phyloP scores from a whole-genome alignment of 2,888 invertebrate species.

The Microplitis manilae region DNA sequence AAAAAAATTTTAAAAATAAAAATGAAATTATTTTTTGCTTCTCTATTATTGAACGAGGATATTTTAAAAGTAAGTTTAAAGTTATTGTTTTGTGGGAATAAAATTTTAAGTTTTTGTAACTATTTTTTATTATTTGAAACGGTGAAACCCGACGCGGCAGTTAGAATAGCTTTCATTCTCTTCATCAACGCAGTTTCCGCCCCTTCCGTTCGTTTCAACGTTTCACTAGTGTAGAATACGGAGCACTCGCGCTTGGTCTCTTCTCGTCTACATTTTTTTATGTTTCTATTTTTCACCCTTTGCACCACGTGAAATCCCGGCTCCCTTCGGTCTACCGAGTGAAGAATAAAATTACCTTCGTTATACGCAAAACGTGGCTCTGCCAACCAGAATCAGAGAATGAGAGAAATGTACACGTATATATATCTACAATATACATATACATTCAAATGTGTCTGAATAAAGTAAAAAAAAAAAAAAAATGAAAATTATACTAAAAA shows the following conservation, averaged over 20 bases:
- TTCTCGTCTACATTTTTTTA: slow-evolving; percentile 39
- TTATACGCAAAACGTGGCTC: slow-evolving; percentile 67
- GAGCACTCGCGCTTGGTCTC: slow-evolving; percentile 42
- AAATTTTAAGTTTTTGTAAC: neutral
- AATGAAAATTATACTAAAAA: too few relatives aligned
- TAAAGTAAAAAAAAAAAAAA: too few relatives aligned
- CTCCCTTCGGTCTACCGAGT: slow-evolving; percentile 56
- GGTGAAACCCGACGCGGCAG: slow-evolving; percentile 64
- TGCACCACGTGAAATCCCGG: slow-evolving; percentile 49
- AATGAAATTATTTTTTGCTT: neutral
- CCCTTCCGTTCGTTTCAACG: slow-evolving; percentile 46
- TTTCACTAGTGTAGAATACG: neutral
- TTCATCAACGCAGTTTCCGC: slow-evolving; percentile 47
- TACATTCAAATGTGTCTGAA: too few relatives aligned
- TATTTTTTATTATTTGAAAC: slow-evolving; percentile 55
- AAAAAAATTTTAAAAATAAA: neutral
- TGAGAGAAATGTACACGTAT: slow-evolving; percentile 11
- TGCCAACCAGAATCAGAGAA: slow-evolving; percentile 19
- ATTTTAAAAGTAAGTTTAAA: slow-evolving; percentile 42
- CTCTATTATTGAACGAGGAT: neutral
- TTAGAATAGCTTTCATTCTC: slow-evolving; percentile 54
- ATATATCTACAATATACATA: neutral
- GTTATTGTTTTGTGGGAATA: neutral
- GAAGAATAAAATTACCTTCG: slow-evolving; percentile 71
- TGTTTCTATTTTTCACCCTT: slow-evolving; percentile 43